phyloP scores from a whole-genome alignment of 2,888 invertebrate species.

The Ectemnius cavifrons region DNA sequence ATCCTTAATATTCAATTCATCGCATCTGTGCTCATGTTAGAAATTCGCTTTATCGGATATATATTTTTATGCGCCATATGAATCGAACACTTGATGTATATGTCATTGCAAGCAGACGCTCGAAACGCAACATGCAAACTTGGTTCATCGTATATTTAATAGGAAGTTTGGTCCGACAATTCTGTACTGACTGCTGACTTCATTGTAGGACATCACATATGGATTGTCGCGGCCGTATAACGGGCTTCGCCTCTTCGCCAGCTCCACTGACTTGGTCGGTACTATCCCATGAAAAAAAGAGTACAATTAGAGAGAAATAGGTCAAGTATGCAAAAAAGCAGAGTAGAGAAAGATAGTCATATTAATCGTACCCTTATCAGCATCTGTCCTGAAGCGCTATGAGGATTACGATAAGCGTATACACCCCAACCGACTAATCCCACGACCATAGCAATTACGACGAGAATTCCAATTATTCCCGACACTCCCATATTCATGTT shows the following conservation, averaged over 20 bases:
- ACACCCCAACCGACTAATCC: constrained; percentile 89
- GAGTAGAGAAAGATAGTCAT: not conserved
- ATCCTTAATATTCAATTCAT: no score
- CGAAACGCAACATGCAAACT: constrained; percentile 55
- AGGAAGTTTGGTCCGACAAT: constrained; percentile 72
- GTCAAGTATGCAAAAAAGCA: not conserved
- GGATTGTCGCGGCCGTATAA: constrained; percentile 96
- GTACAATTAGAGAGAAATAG: not conserved
- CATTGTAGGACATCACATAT: constrained; percentile 84
- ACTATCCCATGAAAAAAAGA: constrained; percentile 80
- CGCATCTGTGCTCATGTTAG: no score
- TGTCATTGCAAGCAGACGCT: constrained; percentile 45
- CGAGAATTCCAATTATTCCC: constrained; percentile 84
- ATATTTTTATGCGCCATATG: no score
- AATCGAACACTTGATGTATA: constrained; percentile 6
- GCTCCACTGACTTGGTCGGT: constrained; percentile 96
- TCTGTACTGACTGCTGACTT: constrained; percentile 57
- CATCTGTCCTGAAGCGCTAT: constrained; percentile 96
- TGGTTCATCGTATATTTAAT: constrained; percentile 66
- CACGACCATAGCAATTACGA: constrained; percentile 84
- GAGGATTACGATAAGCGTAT: constrained; percentile 98
- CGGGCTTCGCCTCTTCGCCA: constrained; percentile 95
- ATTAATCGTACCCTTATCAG: constrained; percentile 90
- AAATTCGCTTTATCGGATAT: no score
- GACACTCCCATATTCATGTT: constrained; percentile 80